Evolutionary conservation across 1,140 invertebrate species (phyloP).

Genomic region (Agrypnia vestita): DNA sequence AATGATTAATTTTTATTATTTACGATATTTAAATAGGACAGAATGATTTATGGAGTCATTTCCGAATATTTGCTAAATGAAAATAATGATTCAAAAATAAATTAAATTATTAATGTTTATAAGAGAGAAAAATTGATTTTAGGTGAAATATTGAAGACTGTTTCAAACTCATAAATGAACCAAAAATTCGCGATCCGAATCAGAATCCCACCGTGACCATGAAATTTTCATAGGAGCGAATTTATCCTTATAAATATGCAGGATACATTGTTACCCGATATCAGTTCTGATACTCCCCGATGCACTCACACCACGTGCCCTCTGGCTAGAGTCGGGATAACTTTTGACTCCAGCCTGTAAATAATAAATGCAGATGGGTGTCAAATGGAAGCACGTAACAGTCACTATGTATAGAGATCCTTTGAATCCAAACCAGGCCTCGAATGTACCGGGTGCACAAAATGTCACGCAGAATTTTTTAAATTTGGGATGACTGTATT

Average conservation of each 20-base stretch:
- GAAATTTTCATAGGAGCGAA: conserved; percentile 20
- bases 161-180: neutral
- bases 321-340: neutral
- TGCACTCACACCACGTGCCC: conserved; percentile 21
- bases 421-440: conserved; percentile 52
- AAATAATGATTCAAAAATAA: no score
- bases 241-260: conserved; percentile 36
- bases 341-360: conserved; percentile 44
- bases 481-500: no score
- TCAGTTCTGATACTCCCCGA: conserved; percentile 30
- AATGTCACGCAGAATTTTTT: no score
- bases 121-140: no score
- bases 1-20: no score
- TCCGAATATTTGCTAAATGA: no score
- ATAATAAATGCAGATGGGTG: conserved; percentile 60
- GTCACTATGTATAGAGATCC: conserved; percentile 14
- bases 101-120: no score
- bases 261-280: conserved; percentile 22
- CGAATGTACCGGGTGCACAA: no score
- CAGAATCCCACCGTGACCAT: conserved; percentile 26
- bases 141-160: no score
- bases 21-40: no score
- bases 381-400: conserved; percentile 56
- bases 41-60: no score
- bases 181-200: conserved; percentile 15